These are phyloP conservation scores for Bombus picipes DNA, from an alignment of 1,140 invertebrate species.

Conservation along the genomic window DNA sequence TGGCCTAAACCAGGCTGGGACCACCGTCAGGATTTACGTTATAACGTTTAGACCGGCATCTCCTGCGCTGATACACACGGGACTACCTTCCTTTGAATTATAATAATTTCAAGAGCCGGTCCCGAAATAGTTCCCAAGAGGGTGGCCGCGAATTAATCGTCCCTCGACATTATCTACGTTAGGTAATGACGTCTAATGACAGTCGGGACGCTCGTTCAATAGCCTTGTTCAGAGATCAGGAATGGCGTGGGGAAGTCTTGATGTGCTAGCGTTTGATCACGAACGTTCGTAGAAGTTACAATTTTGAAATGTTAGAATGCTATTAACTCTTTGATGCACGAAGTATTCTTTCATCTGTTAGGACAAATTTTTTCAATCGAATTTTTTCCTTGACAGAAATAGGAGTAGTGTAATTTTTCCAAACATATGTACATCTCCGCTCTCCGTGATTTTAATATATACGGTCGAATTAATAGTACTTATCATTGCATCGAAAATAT, in stretches of 20 bases:
- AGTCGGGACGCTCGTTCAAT: not conserved
- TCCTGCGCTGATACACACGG: slow-evolving; percentile 1
- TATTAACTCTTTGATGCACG: not conserved
- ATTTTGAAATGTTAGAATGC: not conserved
- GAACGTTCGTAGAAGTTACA: not conserved
- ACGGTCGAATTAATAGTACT: too few relatives aligned
- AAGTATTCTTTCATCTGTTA: too few relatives aligned
- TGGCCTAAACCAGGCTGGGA: not conserved
- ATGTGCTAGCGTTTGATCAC: not conserved
- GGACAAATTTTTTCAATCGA: too few relatives aligned
- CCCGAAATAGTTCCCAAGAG: not conserved
- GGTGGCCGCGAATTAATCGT: slow-evolving; percentile 8
- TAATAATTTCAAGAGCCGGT: slow-evolving; percentile 16
- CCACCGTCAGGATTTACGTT: slow-evolving; percentile 21
- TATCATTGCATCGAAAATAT: too few relatives aligned
- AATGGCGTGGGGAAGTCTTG: not conserved
- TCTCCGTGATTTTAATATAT: too few relatives aligned
- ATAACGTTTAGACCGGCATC: slow-evolving; percentile 11
- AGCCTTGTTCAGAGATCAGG: not conserved
- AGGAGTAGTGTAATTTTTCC: too few relatives aligned
- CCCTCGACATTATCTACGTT: not conserved
- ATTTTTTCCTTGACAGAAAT: too few relatives aligned
- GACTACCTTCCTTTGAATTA: slow-evolving; percentile 6
- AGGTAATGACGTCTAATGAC: not conserved
- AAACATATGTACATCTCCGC: too few relatives aligned